A percentile compares a stretch with the other conserved stretches of the same genome.
Conservation (phyloP, 1,140 invertebrate genomes). For the Heliothis virescens region DNA sequence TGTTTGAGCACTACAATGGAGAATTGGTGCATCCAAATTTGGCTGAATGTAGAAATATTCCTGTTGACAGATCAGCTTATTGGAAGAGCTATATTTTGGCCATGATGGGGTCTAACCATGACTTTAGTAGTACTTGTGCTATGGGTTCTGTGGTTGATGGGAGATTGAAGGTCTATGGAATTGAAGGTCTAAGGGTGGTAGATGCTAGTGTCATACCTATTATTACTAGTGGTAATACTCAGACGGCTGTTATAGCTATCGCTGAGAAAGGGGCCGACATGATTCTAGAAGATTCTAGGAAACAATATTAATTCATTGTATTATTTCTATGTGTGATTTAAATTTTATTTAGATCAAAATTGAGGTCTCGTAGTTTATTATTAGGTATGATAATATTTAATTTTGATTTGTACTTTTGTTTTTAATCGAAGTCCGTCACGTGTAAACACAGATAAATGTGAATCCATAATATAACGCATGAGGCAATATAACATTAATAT, state of each 20-base stretch:
- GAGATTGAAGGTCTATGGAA: constrained; percentile 74
- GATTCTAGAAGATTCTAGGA: constrained; percentile 23
- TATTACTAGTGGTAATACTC: constrained; percentile 55
- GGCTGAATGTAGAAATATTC: background rate
- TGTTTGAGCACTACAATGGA: constrained; percentile 43
- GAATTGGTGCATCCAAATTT: constrained; percentile 47
- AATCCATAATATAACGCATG: too few relatives aligned
- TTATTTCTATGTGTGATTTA: too few relatives aligned
- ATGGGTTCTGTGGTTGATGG: constrained; percentile 85
- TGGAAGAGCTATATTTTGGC: constrained; percentile 76
- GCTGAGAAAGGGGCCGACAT: constrained; percentile 61
- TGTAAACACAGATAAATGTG: too few relatives aligned
- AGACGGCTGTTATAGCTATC: constrained; percentile 55
- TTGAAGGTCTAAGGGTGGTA: constrained; percentile 61
- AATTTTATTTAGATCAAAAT: too few relatives aligned
- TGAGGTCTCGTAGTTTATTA: too few relatives aligned
- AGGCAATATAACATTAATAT: too few relatives aligned
- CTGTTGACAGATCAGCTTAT: constrained; percentile 53
- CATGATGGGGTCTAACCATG: constrained; percentile 65
- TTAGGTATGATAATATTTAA: too few relatives aligned
- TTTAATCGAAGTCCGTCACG: too few relatives aligned
- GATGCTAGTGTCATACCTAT: constrained; percentile 68
- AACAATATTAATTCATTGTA: too few relatives aligned
- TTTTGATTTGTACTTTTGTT: too few relatives aligned
- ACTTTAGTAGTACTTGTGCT: constrained; percentile 84